Evolutionary conservation across 2,797 vertebrate species (phyloP), one percentile per base, ranked within the genome.

Genomic region (Spatula clypeata): DNA sequence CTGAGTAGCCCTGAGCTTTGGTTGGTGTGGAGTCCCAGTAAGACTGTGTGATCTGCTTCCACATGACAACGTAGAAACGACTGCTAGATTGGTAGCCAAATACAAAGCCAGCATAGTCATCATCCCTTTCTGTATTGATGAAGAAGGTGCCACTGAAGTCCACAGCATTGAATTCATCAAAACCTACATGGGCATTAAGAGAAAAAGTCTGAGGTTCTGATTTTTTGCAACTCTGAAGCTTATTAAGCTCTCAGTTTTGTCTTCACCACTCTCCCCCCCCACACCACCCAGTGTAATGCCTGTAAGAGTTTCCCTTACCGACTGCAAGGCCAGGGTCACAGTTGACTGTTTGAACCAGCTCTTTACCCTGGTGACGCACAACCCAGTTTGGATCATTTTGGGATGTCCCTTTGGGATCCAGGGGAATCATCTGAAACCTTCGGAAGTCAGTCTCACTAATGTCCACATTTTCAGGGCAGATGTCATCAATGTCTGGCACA

Each of bases 321-420:
- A 99, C 98, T 98, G 99, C 99, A 95, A 99, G 99, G 97, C 99
- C 99, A 83, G 99, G 99, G 92, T 99, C 99, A 77, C 99, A 99
- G 98, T 99, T 99, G 97, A 99, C 99, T 20, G 99, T 99, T 98
- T 99, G 99, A 94, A 99, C 99, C 94, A 99, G 97, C 90, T 99
- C 99, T 97, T 99, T 99, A 97, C 99, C 99, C 98, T 99, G 99
- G 97, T 99, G 99, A 73, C 99, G 99, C 81, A 99, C 99, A 60
- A 99, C 99, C 99, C 99, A 99, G 98, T 99, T 99, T 84, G 99
- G 99, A 96, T 99, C 99, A 93, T 99, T 99, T 95, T 99, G 99
- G 9, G 99, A 99, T 54, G 99, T 99, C 82, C 99, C 99, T 93
- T 99, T 99, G 77, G 99, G 99, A 97, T 99, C 99, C 75, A 99